These are phyloP conservation scores for Micropoecilia bifurca DNA, from an alignment of 2,797 vertebrate species.

Conservation along the genomic window DNA sequence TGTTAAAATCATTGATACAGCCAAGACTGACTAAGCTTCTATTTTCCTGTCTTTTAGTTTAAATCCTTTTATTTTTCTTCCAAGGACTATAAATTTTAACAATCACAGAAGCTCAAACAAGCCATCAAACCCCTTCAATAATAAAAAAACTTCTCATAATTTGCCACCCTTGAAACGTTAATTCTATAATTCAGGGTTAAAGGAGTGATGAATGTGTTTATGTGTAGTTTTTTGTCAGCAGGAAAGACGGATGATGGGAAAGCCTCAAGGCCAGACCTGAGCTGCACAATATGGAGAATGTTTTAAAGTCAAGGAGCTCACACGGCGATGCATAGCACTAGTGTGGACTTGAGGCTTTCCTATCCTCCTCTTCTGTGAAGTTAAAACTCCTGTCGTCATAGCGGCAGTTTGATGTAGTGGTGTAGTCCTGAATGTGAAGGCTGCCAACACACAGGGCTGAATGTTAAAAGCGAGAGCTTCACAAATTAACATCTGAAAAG, in stretches of 20 bases:
- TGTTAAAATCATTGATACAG: slow-evolving; percentile 11
- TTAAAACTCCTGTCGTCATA: slow-evolving; percentile 58
- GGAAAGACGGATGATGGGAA: slow-evolving; percentile 21
- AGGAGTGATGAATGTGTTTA: slow-evolving; percentile 38
- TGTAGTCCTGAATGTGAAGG: slow-evolving; percentile 59
- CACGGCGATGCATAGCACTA: slow-evolving; percentile 15
- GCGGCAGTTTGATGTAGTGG: slow-evolving; percentile 67
- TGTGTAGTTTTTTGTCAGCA: slow-evolving; percentile 34
- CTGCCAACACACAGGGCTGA: slow-evolving; percentile 50
- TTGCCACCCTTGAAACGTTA: slow-evolving; percentile 55
- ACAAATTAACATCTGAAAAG: slow-evolving; percentile 72
- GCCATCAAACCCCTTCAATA: slow-evolving; percentile 68
- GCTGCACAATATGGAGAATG: slow-evolving; percentile 18
- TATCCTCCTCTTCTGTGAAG: slow-evolving; percentile 8
- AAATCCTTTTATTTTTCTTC: slow-evolving; percentile 37
- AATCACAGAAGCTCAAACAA: slow-evolving; percentile 51
- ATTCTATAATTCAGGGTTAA: slow-evolving; percentile 48
- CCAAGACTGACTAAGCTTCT: slow-evolving; percentile 2
- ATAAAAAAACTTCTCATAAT: slow-evolving; percentile 49
- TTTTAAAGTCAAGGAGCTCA: slow-evolving; percentile 17
- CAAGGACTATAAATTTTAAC: slow-evolving; percentile 65
- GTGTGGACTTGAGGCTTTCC: slow-evolving; percentile 14
- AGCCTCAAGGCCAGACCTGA: slow-evolving; percentile 42
- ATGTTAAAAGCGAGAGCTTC: slow-evolving; percentile 56
- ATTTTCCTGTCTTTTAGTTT: slow-evolving; percentile 35